phyloP scores from a whole-genome alignment of 2,797 vertebrate genomes.

The Perodicticus potto region DNA sequence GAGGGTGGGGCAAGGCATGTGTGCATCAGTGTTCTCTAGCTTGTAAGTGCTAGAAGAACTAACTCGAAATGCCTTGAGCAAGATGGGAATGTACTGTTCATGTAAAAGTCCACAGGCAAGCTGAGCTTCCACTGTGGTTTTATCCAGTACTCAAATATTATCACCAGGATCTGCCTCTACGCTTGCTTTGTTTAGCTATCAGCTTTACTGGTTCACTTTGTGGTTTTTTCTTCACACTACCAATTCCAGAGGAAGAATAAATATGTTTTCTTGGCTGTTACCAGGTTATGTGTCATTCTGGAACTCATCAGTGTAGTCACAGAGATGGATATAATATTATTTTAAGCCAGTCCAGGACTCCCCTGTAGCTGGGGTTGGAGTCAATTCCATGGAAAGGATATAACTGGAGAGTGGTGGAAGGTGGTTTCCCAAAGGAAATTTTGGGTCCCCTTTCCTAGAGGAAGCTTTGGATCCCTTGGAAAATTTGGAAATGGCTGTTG shows the following conservation, averaged over 20 bases:
- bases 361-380: background rate
- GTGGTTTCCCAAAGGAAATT: constrained; percentile 47
- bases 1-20: background rate
- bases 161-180: background rate
- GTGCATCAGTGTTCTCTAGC: background rate
- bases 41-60: constrained; percentile 2
- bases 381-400: constrained; percentile 59
- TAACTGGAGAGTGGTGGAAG: constrained; percentile 22
- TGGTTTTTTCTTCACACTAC: constrained; percentile 38
- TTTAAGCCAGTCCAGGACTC: constrained; percentile 10
- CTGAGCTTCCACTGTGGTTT: background rate
- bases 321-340: constrained; percentile 7
- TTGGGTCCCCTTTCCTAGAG: constrained; percentile 34
- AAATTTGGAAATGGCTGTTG: constrained; percentile 25
- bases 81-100: background rate
- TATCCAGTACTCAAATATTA: background rate
- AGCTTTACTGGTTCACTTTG: constrained; percentile 36
- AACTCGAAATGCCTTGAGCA: background rate
- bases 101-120: background rate
- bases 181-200: constrained; percentile 7
- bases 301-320: constrained; percentile 36
- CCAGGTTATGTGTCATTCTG: constrained; percentile 56
- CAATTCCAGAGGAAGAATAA: constrained; percentile 57
- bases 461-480: constrained; percentile 44
- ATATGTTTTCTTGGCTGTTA: constrained; percentile 39